Base-by-base conservation (phyloP, 2,113 vertebrate species). In the Silurus glanis region DNA sequence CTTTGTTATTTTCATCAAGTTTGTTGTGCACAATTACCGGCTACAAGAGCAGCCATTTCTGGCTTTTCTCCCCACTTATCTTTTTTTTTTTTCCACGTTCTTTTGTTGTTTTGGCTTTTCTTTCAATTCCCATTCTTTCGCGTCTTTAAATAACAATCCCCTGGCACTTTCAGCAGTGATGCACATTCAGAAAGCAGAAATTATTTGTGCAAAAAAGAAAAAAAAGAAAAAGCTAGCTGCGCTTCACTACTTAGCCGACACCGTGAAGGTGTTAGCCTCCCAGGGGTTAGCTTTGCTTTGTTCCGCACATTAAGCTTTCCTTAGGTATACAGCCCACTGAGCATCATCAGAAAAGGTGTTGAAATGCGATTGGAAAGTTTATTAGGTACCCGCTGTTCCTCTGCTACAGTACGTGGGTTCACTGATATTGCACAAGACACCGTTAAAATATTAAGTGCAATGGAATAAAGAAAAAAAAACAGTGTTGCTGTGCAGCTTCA, bases 151-250 rank as follows among this genome's bases (percentile, higher is more conserved):
- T 74, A 59, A n/a, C 56, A 74, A 61, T 74, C 69, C 82, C 56
- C 56, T n/a, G 67, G 55, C 37, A 69, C 81, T 69, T 69, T 66
- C 53, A 55, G 28, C 47, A 83, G 67, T 49, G 55, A 61, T 71
- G 67, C 9, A 45, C 82, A 47, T 71, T 58, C 82, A 58, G 25
- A 83, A 56, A 83, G 82, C 21, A 58, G 82, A 74, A 83, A 83
- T n/a, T 59, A 83, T 56, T 58, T 58, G 67, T 49, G 55, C 12
- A 37, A 37, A 37, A 37, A 37, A 37, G 37, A 37, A 37, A 37
- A 37, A 37, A 37, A 37, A 37, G 17, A 14, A 83, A 17, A 83
- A 72, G 51, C 82, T 83, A 72, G 82, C 67, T 72, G 66, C 55
- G 62, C 62, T 16, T 67, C 81, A 69, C 53, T 58, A 61, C 82